These are phyloP conservation scores for Hoplostethus mediterraneus DNA, from an alignment of 2,797 vertebrate genomes.

Conservation along the genomic window DNA sequence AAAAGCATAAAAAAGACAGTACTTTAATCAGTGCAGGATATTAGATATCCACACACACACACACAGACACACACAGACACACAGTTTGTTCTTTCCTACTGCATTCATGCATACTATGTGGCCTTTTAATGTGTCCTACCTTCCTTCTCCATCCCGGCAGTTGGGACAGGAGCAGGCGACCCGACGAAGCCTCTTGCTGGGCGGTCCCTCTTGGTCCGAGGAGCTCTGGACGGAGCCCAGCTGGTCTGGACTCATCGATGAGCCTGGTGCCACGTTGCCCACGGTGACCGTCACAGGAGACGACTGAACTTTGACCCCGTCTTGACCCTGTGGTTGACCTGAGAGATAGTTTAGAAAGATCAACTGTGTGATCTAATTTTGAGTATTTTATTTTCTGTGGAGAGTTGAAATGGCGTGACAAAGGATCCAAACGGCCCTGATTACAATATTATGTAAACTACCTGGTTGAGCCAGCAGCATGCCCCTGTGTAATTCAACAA, in stretches of 20 bases:
- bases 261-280: constrained; percentile 90
- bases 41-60: neutral
- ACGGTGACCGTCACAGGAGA: constrained; percentile 94
- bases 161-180: constrained; percentile 99
- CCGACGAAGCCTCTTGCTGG: constrained; percentile 95
- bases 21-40: too few relatives aligned
- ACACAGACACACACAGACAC: neutral
- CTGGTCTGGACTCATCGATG: constrained; percentile 96
- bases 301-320: constrained; percentile 94
- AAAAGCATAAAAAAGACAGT: too few relatives aligned
- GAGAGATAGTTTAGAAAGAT: constrained; percentile 36
- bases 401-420: neutral
- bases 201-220: constrained; percentile 94
- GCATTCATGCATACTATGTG: neutral
- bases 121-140: constrained; percentile 78
- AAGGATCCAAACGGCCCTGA: constrained; percentile 4
- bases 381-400: neutral
- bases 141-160: constrained; percentile 98
- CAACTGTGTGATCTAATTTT: constrained; percentile 3
- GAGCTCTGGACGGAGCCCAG: constrained; percentile 95
- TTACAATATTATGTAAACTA: neutral
- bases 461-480: constrained; percentile 5
- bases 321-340: constrained; percentile 97
- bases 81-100: neutral
- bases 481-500: constrained; percentile 7